Evolutionary conservation across 2,888 invertebrate genomes (phyloP).

Genomic region (Oxyteleia sp.): DNA sequence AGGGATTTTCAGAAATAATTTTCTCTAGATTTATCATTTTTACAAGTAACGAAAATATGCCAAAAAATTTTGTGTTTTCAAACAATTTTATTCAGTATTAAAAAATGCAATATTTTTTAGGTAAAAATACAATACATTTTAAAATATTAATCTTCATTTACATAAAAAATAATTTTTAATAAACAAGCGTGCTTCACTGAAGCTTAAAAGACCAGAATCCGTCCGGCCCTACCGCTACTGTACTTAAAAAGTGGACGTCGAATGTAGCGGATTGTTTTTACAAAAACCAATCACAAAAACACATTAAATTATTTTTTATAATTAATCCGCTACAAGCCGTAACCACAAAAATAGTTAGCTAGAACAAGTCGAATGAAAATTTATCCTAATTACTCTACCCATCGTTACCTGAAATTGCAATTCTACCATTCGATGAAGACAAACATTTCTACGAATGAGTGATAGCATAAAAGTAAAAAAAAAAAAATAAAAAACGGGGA

Average conservation of each 20-base stretch:
- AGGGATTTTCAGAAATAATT: too few relatives aligned
- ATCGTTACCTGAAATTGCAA: conserved; percentile 65
- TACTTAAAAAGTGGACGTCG: conserved; percentile 45
- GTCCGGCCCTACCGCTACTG: conserved; percentile 6
- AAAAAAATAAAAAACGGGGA: conserved; percentile 43
- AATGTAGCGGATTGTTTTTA: background rate
- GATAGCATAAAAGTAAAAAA: conserved; percentile 62
- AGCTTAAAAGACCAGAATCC: conserved; percentile 17
- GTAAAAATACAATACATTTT: too few relatives aligned
- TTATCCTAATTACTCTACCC: conserved; percentile 44
- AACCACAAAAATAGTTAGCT: conserved; percentile 26
- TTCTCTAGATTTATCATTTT: too few relatives aligned
- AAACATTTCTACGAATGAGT: conserved; percentile 80
- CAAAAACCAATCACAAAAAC: background rate
- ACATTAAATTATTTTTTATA: conserved; percentile 16
- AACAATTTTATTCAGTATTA: too few relatives aligned
- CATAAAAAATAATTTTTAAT: background rate
- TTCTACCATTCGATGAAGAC: conserved; percentile 48
- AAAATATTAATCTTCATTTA: conserved; percentile 2
- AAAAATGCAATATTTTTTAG: too few relatives aligned
- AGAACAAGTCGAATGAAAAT: conserved; percentile 17
- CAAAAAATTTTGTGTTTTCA: too few relatives aligned
- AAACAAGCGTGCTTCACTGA: background rate
- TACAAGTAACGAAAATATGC: too few relatives aligned
- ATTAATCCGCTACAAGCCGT: conserved; percentile 7